Base-by-base conservation (phyloP, 2,797 vertebrate genomes). In the Alfaro cultratus region DNA sequence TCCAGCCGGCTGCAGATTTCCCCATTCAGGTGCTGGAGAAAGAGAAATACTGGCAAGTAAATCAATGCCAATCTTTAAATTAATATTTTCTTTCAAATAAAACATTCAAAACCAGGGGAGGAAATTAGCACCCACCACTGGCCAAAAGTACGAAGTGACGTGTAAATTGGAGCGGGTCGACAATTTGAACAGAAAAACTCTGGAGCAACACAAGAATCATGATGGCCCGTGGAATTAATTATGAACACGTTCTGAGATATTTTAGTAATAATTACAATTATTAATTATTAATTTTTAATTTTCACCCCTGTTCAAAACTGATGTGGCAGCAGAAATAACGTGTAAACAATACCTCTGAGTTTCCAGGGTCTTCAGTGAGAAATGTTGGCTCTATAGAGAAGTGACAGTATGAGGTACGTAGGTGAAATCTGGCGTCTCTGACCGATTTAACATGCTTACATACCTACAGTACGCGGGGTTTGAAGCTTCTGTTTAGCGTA, bases 401-500 rank as follows among this genome's bases (percentile, higher is more conserved):
- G 74, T 86, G 41, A 68, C 29, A 81, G 43, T 0, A 80, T 76
- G 13, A 71, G 34, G 1, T 43, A 47, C 15, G 0, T 0, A 8
- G 31, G 4, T 64, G 3, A 36, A 39, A 26, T n/a, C 41, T 5
- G 26, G 18, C 6, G 21, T 46, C 11, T 39, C 2, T 72, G 16
- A 41, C 9, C 26, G 10, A 64, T 46, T 74, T 12, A 53, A 73
- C 18, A 34, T 49, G 73, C 12, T 15, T 47, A 70, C 74, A 78
- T 43, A 94, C 94, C 89, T 87, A 83, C 77, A n/a, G n/a, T 75
- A 57, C 11, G 89, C 47, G 15, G 70, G 31, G 77, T 94, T 36
- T 80, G 87, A 78, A 95, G 93, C 85, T 96, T 93, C 18, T 95
- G 90, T 87, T 93, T 96, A 75, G 96, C 95, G 74, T 96, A 99